Evolutionary conservation across 2,888 invertebrate genomes (phyloP).

Genomic region (Agonopterix arenella): DNA sequence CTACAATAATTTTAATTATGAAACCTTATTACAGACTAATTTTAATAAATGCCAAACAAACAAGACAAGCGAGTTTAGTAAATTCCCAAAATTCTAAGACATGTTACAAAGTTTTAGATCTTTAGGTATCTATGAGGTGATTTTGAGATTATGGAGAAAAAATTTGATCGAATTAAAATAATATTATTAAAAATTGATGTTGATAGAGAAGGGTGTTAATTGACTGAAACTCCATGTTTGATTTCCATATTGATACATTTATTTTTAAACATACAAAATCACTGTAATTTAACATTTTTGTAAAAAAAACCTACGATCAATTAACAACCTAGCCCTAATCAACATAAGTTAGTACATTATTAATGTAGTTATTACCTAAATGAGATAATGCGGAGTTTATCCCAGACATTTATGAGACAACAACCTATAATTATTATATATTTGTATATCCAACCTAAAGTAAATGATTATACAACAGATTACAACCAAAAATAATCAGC

Average conservation of each 20-base stretch:
- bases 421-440: constrained; percentile 30
- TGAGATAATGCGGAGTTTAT: constrained; percentile 66
- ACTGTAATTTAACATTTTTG: constrained; percentile 57
- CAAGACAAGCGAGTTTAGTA: constrained; percentile 42
- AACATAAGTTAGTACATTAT: constrained; percentile 43
- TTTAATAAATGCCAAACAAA: constrained; percentile 32
- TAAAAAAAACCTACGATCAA: constrained; percentile 59
- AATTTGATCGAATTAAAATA: not conserved
- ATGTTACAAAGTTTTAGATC: not conserved
- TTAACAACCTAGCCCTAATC: constrained; percentile 73
- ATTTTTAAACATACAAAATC: constrained; percentile 71
- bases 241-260: constrained; percentile 68
- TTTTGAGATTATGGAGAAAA: no score
- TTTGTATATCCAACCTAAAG: constrained; percentile 10
- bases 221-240: constrained; percentile 74
- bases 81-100: constrained; percentile 29
- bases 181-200: constrained; percentile 18
- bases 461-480: constrained; percentile 27
- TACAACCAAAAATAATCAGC: constrained; percentile 33
- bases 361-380: constrained; percentile 32
- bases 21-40: not conserved
- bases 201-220: constrained; percentile 74
- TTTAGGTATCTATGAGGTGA: not conserved
- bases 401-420: constrained; percentile 46
- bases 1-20: not conserved